phyloP scores from a whole-genome alignment of 2,888 invertebrate genomes.

The Epirrhoe alternata region DNA sequence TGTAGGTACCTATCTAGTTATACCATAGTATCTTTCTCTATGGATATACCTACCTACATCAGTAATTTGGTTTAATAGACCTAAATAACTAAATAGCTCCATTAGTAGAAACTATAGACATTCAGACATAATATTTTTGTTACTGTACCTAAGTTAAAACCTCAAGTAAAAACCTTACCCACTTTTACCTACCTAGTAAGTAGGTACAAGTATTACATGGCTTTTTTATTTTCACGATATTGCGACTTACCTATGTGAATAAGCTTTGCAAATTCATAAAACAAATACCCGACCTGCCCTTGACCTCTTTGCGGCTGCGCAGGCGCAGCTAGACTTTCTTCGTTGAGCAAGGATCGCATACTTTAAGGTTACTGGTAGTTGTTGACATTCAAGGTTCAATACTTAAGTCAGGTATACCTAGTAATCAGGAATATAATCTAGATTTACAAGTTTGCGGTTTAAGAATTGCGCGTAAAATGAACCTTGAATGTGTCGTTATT shows the following conservation, averaged over 20 bases:
- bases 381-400: conserved; percentile 18
- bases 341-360: conserved; percentile 43
- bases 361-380: conserved; percentile 34
- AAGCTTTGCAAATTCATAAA: conserved; percentile 24
- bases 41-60: too few species aligned
- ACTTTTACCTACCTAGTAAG: too few species aligned
- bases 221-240: conserved; percentile 8
- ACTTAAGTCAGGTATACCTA: not conserved
- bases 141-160: too few species aligned
- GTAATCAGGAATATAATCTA: conserved; percentile 5
- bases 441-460: conserved; percentile 13
- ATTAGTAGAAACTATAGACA: too few species aligned
- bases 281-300: conserved; percentile 41
- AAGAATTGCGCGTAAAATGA: not conserved
- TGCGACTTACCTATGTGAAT: conserved; percentile 2
- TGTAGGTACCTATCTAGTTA: too few species aligned
- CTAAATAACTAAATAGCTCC: too few species aligned
- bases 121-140: too few species aligned
- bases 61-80: too few species aligned
- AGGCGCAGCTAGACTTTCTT: conserved; percentile 50
- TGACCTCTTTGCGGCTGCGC: conserved; percentile 49
- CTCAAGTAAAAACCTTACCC: not conserved
- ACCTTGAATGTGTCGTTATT: not conserved
- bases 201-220: not conserved
- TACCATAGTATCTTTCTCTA: too few species aligned